Evolutionary conservation across 1,140 invertebrate species (phyloP).

Genomic region (Neodiprion fabricii): DNA sequence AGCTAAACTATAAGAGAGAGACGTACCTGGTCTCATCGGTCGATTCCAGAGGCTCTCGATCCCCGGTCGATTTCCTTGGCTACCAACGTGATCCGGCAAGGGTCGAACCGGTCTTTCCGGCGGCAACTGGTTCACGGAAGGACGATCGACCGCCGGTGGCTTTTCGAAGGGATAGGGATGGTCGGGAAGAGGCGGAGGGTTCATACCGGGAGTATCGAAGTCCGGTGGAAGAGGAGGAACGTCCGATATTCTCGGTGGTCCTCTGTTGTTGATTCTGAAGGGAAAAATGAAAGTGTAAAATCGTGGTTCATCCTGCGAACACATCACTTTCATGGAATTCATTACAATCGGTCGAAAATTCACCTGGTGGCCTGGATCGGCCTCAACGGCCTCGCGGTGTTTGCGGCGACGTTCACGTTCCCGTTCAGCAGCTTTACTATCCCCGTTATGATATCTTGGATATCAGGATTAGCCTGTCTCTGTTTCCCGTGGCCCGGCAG

Average conservation of each 20-base stretch:
- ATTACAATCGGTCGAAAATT: background rate
- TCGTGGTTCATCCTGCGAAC: slow-evolving; percentile 14
- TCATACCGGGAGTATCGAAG: slow-evolving; percentile 69
- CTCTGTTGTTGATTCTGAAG: slow-evolving; percentile 86
- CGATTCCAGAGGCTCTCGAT: slow-evolving; percentile 61
- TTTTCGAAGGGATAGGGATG: slow-evolving; percentile 56
- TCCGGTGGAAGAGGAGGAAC: slow-evolving; percentile 69
- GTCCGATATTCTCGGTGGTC: slow-evolving; percentile 82
- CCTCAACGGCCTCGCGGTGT: slow-evolving; percentile 65
- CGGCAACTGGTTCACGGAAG: slow-evolving; percentile 71
- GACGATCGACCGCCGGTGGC: slow-evolving; percentile 61
- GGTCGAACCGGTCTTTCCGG: slow-evolving; percentile 61
- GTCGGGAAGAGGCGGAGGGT: slow-evolving; percentile 55
- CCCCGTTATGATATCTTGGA: slow-evolving; percentile 89
- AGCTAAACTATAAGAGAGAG: background rate
- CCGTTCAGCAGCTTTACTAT: slow-evolving; percentile 89
- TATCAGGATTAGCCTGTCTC: slow-evolving; percentile 76
- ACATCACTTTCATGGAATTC: too few species aligned
- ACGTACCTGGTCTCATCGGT: slow-evolving; percentile 51
- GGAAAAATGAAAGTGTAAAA: background rate
- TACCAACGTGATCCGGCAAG: slow-evolving; percentile 76
- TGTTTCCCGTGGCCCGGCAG: slow-evolving; percentile 51
- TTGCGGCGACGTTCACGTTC: slow-evolving; percentile 82
- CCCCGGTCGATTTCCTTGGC: slow-evolving; percentile 62
- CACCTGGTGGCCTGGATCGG: slow-evolving; percentile 59